A percentile compares a stretch with the other conserved stretches of the same genome.
These are phyloP conservation scores for Druceiella hillmani DNA, from an alignment of 2,888 invertebrate species.

Conservation along the genomic window DNA sequence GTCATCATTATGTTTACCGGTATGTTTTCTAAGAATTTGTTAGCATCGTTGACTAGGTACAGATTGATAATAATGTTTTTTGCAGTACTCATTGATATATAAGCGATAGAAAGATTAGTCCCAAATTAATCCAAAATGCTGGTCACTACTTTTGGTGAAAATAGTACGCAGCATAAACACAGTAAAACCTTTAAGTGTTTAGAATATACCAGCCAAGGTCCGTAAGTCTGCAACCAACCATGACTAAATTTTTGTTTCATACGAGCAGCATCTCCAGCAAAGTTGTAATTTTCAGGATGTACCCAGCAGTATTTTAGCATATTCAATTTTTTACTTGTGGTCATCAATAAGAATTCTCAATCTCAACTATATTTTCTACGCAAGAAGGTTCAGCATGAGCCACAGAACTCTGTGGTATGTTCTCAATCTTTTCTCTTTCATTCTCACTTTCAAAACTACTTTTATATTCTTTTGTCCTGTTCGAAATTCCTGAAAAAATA, in stretches of 20 bases:
- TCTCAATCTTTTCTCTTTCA: too few relatives aligned
- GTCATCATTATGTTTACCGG: slow-evolving; percentile 12
- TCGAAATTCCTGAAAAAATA: too few relatives aligned
- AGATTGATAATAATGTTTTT: slow-evolving; percentile 6
- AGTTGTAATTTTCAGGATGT: slow-evolving; percentile 9
- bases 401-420: too few relatives aligned
- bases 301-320: slow-evolving; percentile 9
- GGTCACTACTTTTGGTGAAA: slow-evolving; percentile 9
- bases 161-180: too few relatives aligned
- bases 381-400: too few relatives aligned
- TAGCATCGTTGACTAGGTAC: slow-evolving; percentile 11
- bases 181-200: too few relatives aligned
- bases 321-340: slow-evolving; percentile 11
- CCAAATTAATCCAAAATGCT: slow-evolving; percentile 9
- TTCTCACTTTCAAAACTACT: too few relatives aligned
- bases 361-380: too few relatives aligned
- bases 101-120: slow-evolving; percentile 6
- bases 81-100: slow-evolving; percentile 10
- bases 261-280: slow-evolving; percentile 11
- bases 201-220: slow-evolving; percentile 9
- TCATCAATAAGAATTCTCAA: slow-evolving; percentile 2
- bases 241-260: slow-evolving; percentile 8
- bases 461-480: too few relatives aligned
- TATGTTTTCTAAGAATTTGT: slow-evolving; percentile 9
- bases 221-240: slow-evolving; percentile 4